These are phyloP conservation scores for Asarcornis scutulata DNA, from an alignment of 2,113 vertebrate species.

Conservation along the genomic window DNA sequence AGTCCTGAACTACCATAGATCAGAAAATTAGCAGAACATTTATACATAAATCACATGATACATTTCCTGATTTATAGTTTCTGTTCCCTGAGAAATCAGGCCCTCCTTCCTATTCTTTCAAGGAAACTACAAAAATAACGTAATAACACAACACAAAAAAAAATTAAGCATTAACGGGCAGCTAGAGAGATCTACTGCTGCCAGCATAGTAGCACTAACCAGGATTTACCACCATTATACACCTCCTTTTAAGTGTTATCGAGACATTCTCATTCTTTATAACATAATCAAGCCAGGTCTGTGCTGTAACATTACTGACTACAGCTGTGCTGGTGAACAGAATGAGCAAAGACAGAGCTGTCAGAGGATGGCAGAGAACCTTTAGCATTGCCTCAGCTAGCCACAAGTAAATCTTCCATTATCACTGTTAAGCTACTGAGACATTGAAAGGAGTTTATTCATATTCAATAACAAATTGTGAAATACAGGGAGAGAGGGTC, in stretches of 20 bases:
- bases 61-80: background rate
- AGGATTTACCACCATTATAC: background rate
- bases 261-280: background rate
- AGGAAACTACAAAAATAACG: background rate
- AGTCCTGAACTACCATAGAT: background rate
- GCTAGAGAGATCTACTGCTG: background rate
- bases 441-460: background rate
- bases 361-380: background rate
- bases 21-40: background rate
- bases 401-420: background rate
- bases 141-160: background rate
- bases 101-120: background rate
- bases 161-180: background rate
- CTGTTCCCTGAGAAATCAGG: background rate
- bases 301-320: background rate
- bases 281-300: background rate
- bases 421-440: background rate
- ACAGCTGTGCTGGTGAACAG: background rate
- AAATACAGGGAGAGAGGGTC: background rate
- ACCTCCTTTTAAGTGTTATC: background rate
- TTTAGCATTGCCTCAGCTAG: background rate
- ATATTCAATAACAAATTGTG: background rate
- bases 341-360: background rate
- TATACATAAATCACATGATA: background rate
- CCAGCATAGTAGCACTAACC: background rate